Conservation (phyloP, 2,888 invertebrate species). For the Cantharis lateralis region DNA sequence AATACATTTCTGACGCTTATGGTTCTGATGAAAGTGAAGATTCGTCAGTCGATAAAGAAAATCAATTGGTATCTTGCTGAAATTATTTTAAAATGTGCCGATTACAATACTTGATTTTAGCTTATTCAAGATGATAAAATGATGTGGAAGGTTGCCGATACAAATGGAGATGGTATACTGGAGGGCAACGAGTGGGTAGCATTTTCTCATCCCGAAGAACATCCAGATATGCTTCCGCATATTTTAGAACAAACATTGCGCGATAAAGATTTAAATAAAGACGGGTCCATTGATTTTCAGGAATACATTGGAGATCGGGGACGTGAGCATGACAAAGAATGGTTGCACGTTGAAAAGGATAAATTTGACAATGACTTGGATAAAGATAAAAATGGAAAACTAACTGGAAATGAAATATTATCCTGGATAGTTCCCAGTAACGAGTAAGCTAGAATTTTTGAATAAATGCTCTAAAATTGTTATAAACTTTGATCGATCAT, state of each 20-base stretch:
- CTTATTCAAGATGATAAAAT: constrained; percentile 79
- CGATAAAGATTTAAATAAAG: constrained; percentile 84
- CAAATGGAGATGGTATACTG: constrained; percentile 77
- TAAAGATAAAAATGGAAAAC: constrained; percentile 77
- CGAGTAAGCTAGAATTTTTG: constrained; percentile 64
- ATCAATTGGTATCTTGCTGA: constrained; percentile 40
- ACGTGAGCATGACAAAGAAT: constrained; percentile 72
- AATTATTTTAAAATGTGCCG: not conserved
- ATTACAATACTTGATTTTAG: constrained; percentile 35
- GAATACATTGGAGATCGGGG: constrained; percentile 80
- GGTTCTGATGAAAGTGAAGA: constrained; percentile 64
- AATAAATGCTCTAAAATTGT: not conserved
- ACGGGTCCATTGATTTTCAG: constrained; percentile 83
- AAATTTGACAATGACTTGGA: constrained; percentile 89
- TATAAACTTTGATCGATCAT: not conserved
- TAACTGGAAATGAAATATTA: constrained; percentile 79
- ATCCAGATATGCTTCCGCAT: constrained; percentile 81
- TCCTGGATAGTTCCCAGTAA: constrained; percentile 92
- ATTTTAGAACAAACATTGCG: constrained; percentile 80
- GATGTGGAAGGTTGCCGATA: constrained; percentile 87
- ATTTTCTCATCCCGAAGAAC: constrained; percentile 94
- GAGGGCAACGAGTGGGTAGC: constrained; percentile 79
- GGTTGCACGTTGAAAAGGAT: constrained; percentile 73
- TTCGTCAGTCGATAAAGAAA: constrained; percentile 42
- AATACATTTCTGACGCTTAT: constrained; percentile 88